Evolutionary conservation across 2,797 vertebrate species (phyloP), one percentile per base, ranked within the genome.

Genomic region (Echeneis naucrates): DNA sequence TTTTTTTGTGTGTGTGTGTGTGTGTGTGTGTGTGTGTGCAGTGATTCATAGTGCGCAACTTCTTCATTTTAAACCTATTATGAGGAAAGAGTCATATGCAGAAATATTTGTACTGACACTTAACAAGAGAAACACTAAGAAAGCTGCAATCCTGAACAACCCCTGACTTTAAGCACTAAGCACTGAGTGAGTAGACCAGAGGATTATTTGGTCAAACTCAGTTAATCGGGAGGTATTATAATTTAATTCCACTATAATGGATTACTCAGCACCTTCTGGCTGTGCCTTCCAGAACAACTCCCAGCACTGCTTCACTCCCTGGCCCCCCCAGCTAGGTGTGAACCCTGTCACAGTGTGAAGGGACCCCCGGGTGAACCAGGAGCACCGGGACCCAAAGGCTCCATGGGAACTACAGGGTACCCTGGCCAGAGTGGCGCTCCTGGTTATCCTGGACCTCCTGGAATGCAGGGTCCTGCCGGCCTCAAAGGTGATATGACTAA

Each of bases 381-480:
- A 78, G 47, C 82, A 55, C 90, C 88, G 8, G 95, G 95, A 50
- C 75, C 81, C 17, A 92, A 93, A 88, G 95, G 95, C 50, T 89
- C 93, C 17, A 84, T 69, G 60, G 95, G 95, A 37, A 64, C 71
- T 13, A 81, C 84, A 14, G 95, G 95, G 21, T 94, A 95, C 73
- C 92, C 93, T 11, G 94, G 95, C 38, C 92, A 89, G 14, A 86
- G 72, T 32, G 95, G 95, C 1, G 47, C 87, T 53, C 85, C 87
- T 0, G 95, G 95, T 54, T 95, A 95, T 73, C 90, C 88, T 32
- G 95, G 95, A 32, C 81, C 89, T 42, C 89, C 90, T 19, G 95
- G 95, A 52, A 53, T 89, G 64, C 94, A 90, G 26, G 95, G 95
- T 19, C 74, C 74, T 0, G 70, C 77, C 19, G 95, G 94, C 47